Conservation (phyloP, 2,113 vertebrate species). For the Copsychus sechellarum region DNA sequence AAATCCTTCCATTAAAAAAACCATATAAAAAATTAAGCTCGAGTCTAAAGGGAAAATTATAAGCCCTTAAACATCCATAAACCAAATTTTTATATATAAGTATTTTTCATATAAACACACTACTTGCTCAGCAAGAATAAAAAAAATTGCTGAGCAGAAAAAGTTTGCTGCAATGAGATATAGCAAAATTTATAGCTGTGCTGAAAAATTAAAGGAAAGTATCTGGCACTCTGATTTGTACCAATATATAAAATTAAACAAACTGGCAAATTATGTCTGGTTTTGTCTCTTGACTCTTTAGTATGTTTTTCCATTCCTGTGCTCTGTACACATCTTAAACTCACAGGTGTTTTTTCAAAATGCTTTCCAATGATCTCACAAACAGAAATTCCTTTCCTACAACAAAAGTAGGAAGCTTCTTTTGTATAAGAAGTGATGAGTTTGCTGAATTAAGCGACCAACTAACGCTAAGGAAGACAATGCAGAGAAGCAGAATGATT, state of each 20-base stretch:
- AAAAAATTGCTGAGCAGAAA: slow-evolving; percentile 33
- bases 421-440: neutral
- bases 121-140: slow-evolving; percentile 7
- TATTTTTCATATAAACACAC: neutral
- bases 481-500: slow-evolving; percentile 23
- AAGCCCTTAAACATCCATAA: slow-evolving; percentile 20
- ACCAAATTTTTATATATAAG: neutral
- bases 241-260: neutral
- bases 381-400: neutral
- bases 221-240: neutral
- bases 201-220: slow-evolving; percentile 1
- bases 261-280: neutral
- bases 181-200: neutral
- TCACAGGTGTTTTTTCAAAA: slow-evolving; percentile 20
- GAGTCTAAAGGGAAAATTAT: neutral
- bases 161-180: neutral
- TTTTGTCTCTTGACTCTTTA: neutral
- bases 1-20: slow-evolving; percentile 38
- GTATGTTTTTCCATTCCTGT: neutral
- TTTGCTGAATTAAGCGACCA: neutral
- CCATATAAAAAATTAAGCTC: neutral
- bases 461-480: slow-evolving; percentile 24
- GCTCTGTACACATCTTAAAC: neutral
- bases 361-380: neutral
- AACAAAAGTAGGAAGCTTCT: slow-evolving; percentile 60